Conservation (phyloP, 2,888 invertebrate species). For the Cerastoderma edule region DNA sequence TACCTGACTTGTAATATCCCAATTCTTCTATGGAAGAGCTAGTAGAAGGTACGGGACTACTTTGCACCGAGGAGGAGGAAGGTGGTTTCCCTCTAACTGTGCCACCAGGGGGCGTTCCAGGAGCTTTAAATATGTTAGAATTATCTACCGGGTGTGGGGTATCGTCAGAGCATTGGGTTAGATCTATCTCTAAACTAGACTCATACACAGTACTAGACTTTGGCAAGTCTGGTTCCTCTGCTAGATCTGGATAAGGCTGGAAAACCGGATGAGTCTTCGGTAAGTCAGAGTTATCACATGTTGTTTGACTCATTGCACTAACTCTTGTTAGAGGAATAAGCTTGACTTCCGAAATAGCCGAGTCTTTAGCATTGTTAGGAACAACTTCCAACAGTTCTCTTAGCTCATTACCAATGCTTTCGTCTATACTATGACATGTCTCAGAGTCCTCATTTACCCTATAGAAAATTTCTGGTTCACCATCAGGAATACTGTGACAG, state of each 20-base stretch:
- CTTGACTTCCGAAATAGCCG: neutral
- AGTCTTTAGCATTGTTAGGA: neutral
- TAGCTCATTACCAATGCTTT: slow-evolving; percentile 1
- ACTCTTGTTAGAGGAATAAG: slow-evolving; percentile 16
- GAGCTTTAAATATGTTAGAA: slow-evolving; percentile 37
- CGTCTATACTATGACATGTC: slow-evolving; percentile 41
- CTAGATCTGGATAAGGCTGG: no score
- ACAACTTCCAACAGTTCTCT: no score
- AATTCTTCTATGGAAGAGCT: slow-evolving; percentile 16
- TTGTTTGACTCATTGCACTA: neutral
- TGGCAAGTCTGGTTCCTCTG: neutral
- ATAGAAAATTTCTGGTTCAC: slow-evolving; percentile 19
- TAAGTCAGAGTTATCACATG: no score
- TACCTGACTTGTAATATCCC: slow-evolving; percentile 46
- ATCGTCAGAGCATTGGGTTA: neutral
- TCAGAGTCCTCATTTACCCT: slow-evolving; percentile 26
- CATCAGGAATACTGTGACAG: slow-evolving; percentile 18
- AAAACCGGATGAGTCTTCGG: no score
- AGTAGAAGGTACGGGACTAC: slow-evolving; percentile 41
- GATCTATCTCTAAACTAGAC: neutral
- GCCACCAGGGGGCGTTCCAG: slow-evolving; percentile 33
- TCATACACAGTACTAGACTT: neutral
- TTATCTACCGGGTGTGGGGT: slow-evolving; percentile 3
- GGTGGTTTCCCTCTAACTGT: slow-evolving; percentile 21
- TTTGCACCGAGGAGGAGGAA: slow-evolving; percentile 40